Evolutionary conservation across 2,113 vertebrate genomes (phyloP).

Genomic region (Ceyx margarethae): DNA sequence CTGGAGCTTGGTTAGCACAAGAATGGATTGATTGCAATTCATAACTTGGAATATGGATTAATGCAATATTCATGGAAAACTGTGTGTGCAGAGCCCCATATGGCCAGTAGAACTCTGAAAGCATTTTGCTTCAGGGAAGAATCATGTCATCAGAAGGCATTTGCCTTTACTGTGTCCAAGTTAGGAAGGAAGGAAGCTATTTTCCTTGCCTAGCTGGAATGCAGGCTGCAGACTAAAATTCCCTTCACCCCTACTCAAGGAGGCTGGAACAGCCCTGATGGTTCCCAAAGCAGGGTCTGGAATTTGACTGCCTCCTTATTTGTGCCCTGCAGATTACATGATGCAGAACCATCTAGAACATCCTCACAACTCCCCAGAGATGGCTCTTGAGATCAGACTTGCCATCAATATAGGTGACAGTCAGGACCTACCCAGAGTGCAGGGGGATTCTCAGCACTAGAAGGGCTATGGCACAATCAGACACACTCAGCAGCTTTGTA

Average conservation of each 20-base stretch:
- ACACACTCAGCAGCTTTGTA: not conserved
- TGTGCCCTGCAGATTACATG: not conserved
- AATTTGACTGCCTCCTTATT: not conserved
- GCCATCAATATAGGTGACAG: not conserved
- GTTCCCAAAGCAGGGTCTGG: not conserved
- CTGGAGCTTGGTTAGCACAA: slow-evolving; percentile 23
- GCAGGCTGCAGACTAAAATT: not conserved
- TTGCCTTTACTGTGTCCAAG: slow-evolving; percentile 23
- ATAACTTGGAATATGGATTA: slow-evolving; percentile 56
- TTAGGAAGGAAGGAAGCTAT: slow-evolving; percentile 38
- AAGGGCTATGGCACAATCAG: not conserved
- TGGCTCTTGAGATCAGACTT: not conserved
- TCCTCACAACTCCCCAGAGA: not conserved
- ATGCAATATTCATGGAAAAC: slow-evolving; percentile 57
- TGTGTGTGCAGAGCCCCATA: not conserved
- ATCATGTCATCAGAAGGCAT: slow-evolving; percentile 29
- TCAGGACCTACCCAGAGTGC: not conserved
- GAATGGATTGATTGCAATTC: slow-evolving; percentile 56
- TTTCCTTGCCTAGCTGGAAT: slow-evolving; percentile 20
- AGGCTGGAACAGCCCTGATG: not conserved
- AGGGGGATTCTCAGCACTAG: not conserved
- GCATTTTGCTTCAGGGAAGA: slow-evolving; percentile 34
- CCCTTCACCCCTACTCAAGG: not conserved
- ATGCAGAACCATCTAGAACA: not conserved
- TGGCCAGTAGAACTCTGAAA: slow-evolving; percentile 16